phyloP scores from a whole-genome alignment of 2,888 invertebrate species.

The Ypsolopha sequella region DNA sequence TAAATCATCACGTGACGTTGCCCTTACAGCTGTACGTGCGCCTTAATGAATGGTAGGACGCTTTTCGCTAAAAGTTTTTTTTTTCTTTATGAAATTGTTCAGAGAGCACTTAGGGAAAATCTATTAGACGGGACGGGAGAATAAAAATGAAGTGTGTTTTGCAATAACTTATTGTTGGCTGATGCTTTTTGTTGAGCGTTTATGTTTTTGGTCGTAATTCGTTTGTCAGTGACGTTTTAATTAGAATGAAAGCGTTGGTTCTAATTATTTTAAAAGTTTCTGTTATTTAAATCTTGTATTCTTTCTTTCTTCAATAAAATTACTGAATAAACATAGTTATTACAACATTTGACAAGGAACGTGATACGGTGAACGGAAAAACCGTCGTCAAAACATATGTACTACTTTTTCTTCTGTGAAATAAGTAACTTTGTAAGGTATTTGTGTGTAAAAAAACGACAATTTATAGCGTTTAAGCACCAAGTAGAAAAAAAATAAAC shows the following conservation, averaged over 20 bases:
- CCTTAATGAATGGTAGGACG: slow-evolving; percentile 62
- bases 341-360: no score
- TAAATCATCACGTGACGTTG: slow-evolving; percentile 69
- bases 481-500: no score
- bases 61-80: slow-evolving; percentile 39
- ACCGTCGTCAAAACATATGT: no score
- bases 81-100: slow-evolving; percentile 55
- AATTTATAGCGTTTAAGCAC: no score
- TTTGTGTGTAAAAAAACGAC: no score
- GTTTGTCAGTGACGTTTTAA: slow-evolving; percentile 3
- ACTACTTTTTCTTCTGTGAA: no score
- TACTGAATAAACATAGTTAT: no score
- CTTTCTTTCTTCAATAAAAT: no score
- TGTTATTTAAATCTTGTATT: no score
- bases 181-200: background rate
- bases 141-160: slow-evolving; percentile 23
- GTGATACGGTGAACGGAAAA: no score
- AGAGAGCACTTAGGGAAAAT: slow-evolving; percentile 59
- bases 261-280: background rate
- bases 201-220: background rate
- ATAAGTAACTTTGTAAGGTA: no score
- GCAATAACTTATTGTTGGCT: background rate
- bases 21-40: slow-evolving; percentile 46
- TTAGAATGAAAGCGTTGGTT: background rate
- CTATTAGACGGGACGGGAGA: slow-evolving; percentile 40